Evolutionary conservation across 2,888 invertebrate species (phyloP).

Genomic region (Dolichomitus sp.): DNA sequence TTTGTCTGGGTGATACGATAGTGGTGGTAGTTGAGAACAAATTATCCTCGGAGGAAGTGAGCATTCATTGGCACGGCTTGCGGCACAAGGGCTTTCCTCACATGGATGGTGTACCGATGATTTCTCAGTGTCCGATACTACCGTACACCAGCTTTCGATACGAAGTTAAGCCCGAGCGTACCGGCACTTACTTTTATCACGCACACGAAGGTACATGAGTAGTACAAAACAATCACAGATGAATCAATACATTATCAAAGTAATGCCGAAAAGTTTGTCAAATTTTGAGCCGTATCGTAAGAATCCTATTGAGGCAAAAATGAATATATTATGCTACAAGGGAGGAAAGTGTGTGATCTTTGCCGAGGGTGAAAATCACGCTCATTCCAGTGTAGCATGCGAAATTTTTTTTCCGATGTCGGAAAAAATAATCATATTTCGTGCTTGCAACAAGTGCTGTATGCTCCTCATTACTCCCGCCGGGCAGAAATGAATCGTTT

Average conservation of each 20-base stretch:
- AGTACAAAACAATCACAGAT: background rate
- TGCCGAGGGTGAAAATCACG: too few relatives aligned
- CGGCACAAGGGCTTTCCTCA: constrained; percentile 79
- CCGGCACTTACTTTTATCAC: constrained; percentile 76
- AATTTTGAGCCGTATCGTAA: too few relatives aligned
- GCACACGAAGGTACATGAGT: constrained; percentile 86
- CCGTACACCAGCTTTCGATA: constrained; percentile 82
- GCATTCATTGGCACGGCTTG: constrained; percentile 87
- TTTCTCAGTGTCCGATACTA: constrained; percentile 85
- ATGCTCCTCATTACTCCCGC: too few relatives aligned
- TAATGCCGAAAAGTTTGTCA: too few relatives aligned
- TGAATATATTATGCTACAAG: too few relatives aligned
- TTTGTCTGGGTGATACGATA: constrained; percentile 77
- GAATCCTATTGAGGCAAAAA: too few relatives aligned
- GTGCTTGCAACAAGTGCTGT: too few relatives aligned
- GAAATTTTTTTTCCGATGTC: too few relatives aligned
- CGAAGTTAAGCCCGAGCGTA: constrained; percentile 72
- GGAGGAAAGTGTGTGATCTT: too few relatives aligned
- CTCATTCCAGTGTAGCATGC: too few relatives aligned
- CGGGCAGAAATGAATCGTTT: too few relatives aligned
- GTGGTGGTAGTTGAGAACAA: constrained; percentile 75
- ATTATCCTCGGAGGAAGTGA: constrained; percentile 74
- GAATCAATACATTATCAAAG: background rate
- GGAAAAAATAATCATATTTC: too few relatives aligned
- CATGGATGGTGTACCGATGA: constrained; percentile 86